phyloP scores from a whole-genome alignment of 2,888 invertebrate genomes.

The Horisme vitalbata region DNA sequence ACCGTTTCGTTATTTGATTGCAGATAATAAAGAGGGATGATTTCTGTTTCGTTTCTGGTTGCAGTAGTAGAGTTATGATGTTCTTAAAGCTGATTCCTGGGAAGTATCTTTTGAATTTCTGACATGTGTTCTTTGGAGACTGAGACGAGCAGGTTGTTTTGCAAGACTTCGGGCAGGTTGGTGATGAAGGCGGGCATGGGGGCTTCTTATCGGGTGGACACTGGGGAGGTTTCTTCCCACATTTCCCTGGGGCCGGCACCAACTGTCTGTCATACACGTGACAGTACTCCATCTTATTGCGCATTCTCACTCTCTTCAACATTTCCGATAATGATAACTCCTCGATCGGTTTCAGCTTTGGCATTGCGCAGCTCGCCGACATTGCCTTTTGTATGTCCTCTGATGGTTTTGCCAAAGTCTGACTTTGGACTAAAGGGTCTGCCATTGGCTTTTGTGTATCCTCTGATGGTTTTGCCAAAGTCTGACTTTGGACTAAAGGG shows the following conservation, averaged over 20 bases:
- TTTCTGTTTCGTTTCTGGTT: conserved; percentile 1
- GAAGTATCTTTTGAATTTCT: conserved; percentile 28
- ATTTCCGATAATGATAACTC: conserved; percentile 50
- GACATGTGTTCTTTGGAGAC: conserved; percentile 33
- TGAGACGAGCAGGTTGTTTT: conserved; percentile 23
- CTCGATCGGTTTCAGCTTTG: conserved; percentile 28
- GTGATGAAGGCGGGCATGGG: conserved; percentile 4
- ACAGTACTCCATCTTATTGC: conserved; percentile 41
- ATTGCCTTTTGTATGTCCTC: conserved; percentile 4
- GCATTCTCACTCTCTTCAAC: conserved; percentile 48
- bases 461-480: conserved; percentile 1
- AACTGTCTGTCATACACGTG: conserved; percentile 20
- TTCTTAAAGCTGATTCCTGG: conserved; percentile 19
- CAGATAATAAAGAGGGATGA: neutral
- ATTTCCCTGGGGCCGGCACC: conserved; percentile 35
- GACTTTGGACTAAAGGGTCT: conserved; percentile 10
- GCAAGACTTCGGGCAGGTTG: conserved; percentile 29
- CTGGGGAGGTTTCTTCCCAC: conserved; percentile 26
- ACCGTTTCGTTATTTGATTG: neutral
- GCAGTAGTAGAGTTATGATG: conserved; percentile 1
- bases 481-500: conserved; percentile 8
- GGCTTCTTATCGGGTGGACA: neutral
- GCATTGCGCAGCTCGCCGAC: conserved; percentile 23
- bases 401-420: conserved; percentile 1
- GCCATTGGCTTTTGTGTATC: conserved; percentile 8